phyloP scores from a whole-genome alignment of 1,140 invertebrate species.

The Liolophura sinensis region DNA sequence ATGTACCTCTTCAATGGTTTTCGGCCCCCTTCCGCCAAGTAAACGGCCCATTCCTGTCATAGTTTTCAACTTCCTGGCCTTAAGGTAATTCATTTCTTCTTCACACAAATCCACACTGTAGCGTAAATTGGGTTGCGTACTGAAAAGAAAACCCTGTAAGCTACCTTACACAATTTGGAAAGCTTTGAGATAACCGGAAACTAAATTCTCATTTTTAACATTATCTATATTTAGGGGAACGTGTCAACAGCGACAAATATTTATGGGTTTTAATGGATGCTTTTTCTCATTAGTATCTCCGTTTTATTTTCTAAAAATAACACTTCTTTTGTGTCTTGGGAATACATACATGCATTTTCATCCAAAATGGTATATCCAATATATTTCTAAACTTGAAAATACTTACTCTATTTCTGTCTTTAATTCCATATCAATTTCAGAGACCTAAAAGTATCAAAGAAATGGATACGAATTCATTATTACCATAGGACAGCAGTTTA shows the following conservation, averaged over 20 bases:
- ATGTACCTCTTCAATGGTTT: conserved; percentile 49
- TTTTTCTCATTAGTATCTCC: no score
- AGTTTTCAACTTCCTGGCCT: conserved; percentile 43
- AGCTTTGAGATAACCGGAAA: no score
- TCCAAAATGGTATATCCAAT: no score
- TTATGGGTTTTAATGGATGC: no score
- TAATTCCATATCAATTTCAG: conserved; percentile 42
- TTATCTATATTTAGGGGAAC: no score
- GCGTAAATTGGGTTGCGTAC: conserved; percentile 42
- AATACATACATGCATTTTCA: no score
- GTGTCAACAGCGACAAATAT: no score
- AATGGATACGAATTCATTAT: background rate
- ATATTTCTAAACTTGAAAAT: background rate
- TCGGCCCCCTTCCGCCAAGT: conserved; percentile 43
- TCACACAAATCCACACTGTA: conserved; percentile 57
- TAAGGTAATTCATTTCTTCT: conserved; percentile 57
- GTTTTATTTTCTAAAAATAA: no score
- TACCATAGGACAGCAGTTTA: no score
- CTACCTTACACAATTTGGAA: no score
- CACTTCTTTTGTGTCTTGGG: no score
- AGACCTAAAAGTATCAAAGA: conserved; percentile 27
- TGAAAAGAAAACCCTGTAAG: conserved; percentile 15
- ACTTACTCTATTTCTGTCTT: conserved; percentile 45
- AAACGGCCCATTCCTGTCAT: conserved; percentile 49
- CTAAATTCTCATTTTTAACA: no score